Conservation (phyloP, 2,797 vertebrate species). For the Prionace glauca region DNA sequence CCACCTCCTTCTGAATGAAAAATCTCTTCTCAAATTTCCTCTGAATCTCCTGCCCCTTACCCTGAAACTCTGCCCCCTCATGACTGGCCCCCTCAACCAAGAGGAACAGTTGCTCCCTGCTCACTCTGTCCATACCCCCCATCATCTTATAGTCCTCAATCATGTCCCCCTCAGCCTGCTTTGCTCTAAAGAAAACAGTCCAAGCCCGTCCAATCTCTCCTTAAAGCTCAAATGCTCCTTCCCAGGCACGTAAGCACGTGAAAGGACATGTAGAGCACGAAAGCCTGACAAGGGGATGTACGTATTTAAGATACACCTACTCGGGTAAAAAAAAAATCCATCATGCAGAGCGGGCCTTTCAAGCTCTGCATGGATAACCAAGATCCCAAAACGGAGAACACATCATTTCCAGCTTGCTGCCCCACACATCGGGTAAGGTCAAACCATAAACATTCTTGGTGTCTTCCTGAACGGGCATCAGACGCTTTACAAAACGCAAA, state of each 20-base stretch:
- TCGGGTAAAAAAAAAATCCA: neutral
- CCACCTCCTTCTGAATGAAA: no score
- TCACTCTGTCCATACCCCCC: no score
- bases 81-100: no score
- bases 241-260: neutral
- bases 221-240: no score
- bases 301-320: neutral
- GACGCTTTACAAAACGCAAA: neutral
- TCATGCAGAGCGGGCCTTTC: neutral
- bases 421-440: neutral
- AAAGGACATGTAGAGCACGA: neutral
- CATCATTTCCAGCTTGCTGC: neutral
- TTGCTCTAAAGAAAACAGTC: no score
- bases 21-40: no score
- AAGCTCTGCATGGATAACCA: neutral
- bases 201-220: no score
- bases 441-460: neutral
- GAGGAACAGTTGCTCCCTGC: no score
- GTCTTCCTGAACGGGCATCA: neutral
- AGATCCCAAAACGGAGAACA: neutral
- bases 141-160: no score
- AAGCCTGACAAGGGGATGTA: neutral
- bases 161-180: no score
- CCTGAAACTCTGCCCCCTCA: no score
- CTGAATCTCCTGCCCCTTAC: no score